Base-by-base conservation (phyloP, 2,113 vertebrate species). In the Callopanchax toddi region DNA sequence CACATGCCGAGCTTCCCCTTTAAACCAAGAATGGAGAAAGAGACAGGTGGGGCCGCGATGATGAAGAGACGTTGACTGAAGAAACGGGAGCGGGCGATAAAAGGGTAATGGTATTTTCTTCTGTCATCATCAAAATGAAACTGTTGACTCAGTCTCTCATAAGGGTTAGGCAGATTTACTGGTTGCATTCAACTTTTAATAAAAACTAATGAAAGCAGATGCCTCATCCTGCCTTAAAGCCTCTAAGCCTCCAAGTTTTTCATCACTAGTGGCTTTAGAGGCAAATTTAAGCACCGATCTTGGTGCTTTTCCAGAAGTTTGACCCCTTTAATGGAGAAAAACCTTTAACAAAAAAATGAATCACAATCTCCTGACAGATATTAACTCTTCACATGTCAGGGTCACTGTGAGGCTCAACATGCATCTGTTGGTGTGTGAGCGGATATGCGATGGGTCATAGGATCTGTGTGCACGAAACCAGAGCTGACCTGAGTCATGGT, bases 61-160 rank as follows among this genome's bases (percentile, higher is more conserved):
- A 84, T 88, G 81, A 85, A 60, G 59, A 83, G 67, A 78, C 59
- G 82, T 80, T 84, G 84, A 86, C 43, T 78, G 79, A 84, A 5
- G 60, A 55, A 69, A 59, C 36, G 11, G 54, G 50, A 67, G 75
- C 69, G 15, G 58, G 16, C 51, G 74, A 81, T 82, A 59, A 48
- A 57, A 65, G 20, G 44, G 4, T 36, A 15, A 58, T 45, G 37
- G 60, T 34, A 68, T 79, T 84, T 60, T 67, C 46, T 57, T 72
- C 68, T 72, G 67, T 79, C 82, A 83, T 81, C 79, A 44, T 76
- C 52, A 57, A 17, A 26, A 29, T 42, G n/a, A 45, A 61, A 25
- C 40, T 63, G 60, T 63, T 74, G 78, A 84, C 71, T 74, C 55
- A 61, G 56, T 29, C 53, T 45, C 16, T 39, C 37, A 23, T 61